phyloP scores from a whole-genome alignment of 2,888 invertebrate genomes.

The Cerceris ruficornis region DNA sequence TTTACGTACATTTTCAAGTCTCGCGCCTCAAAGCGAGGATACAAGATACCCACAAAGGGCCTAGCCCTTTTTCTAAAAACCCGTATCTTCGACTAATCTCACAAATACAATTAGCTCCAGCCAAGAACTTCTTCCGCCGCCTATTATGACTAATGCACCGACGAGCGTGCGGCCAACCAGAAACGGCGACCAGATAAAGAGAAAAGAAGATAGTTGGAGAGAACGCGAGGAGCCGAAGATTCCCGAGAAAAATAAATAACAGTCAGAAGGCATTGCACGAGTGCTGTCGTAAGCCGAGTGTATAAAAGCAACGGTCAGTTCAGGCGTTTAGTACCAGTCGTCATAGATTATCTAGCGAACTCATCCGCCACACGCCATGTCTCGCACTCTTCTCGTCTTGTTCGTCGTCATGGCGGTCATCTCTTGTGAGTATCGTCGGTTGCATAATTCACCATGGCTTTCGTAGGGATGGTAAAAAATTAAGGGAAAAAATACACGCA shows the following conservation, averaged over 20 bases:
- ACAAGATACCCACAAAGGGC: too few relatives aligned
- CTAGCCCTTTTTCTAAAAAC: too few relatives aligned
- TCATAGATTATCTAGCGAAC: background rate
- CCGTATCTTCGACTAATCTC: too few relatives aligned
- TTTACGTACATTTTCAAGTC: too few relatives aligned
- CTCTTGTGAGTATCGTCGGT: conserved; percentile 25
- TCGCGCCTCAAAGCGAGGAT: too few relatives aligned
- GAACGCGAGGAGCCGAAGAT: background rate
- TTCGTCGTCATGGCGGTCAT: conserved; percentile 25
- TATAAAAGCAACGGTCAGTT: conserved; percentile 27
- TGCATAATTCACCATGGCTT: background rate
- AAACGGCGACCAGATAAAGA: background rate
- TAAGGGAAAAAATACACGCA: background rate
- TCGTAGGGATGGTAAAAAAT: background rate
- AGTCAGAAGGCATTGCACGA: background rate
- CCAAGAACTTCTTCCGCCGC: background rate
- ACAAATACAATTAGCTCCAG: background rate
- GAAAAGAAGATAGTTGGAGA: background rate
- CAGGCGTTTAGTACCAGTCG: background rate
- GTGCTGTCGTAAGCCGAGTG: background rate
- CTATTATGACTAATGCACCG: background rate
- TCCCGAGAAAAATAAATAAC: background rate
- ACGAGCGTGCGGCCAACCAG: background rate
- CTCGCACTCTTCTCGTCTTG: conserved; percentile 12
- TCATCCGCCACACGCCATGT: conserved; percentile 18